Base-by-base conservation (phyloP, 2,113 vertebrate species). In the Tachysurus vachellii region DNA sequence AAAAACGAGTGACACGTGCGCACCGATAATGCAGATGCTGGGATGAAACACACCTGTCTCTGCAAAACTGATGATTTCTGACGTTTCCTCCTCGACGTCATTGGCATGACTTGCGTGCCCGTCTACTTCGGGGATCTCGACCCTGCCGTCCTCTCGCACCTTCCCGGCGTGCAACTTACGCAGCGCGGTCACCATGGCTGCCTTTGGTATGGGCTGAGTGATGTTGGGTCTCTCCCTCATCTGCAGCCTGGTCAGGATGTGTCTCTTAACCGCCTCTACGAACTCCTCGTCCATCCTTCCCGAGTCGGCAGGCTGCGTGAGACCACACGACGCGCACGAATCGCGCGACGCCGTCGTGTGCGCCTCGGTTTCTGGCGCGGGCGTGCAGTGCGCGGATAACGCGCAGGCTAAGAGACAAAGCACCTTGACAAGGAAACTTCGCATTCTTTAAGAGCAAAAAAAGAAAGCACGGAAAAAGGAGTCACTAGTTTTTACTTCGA, bases 11-110 rank as follows among this genome's bases (percentile, higher is more conserved):
- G 66, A 7, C 62, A 70, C 53, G 8, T 42, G 66, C 31, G 68
- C 53, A 47, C 53, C 42, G 8, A 36, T 81, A 42, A 31, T 44
- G 31, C 11, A 61, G 31, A 36, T 80, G 28, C 28, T 50, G 21
- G 13, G 31, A 7, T 16, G 2, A 54, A 76, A 96, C 97, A 93
- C 90, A 99, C 98, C 98, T 99, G 96, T 96, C 94, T 99, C 98
- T 0, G 98, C 98, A 87, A 99, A 99, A 88, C 97, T 99, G 96
- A 99, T 99, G 96, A 99, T 98, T 95, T 99, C 98, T 23, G 98
- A 99, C 90, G 95, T 97, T 93, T 99, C 97, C 91, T 99, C 98
- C 93, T 95, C 95, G 17, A 91, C 91, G 26, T 95, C 93, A 89
- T 92, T 93, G 88, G 81, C 86, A 94, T 96, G 95, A 0, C 95